These are phyloP conservation scores for Falcaria lacertinaria DNA, from an alignment of 2,888 invertebrate genomes.

Conservation along the genomic window DNA sequence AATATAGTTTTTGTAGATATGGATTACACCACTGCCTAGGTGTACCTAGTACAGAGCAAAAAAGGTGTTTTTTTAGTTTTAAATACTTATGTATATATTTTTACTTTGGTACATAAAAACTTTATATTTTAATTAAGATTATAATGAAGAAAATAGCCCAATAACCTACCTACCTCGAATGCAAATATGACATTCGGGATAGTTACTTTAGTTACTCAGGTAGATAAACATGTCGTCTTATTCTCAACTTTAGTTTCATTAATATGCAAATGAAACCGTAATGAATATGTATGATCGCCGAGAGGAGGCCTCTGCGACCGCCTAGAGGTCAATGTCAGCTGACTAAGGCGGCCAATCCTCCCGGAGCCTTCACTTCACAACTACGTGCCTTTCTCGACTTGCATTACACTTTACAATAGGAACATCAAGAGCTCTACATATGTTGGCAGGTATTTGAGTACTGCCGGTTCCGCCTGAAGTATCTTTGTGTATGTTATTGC, in stretches of 20 bases:
- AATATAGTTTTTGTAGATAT: no score
- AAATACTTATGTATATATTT: no score
- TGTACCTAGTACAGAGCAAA: no score
- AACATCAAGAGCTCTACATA: conserved; percentile 34
- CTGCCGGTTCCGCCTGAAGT: conserved; percentile 51
- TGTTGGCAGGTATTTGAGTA: conserved; percentile 23
- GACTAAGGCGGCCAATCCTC: conserved; percentile 40
- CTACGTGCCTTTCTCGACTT: conserved; percentile 34
- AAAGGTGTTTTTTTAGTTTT: no score
- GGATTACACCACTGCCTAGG: no score
- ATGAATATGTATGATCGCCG: conserved; percentile 58
- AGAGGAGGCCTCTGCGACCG: conserved; percentile 58
- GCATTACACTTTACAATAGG: conserved; percentile 26
- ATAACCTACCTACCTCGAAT: background rate
- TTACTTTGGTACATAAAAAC: no score
- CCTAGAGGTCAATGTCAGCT: conserved; percentile 69
- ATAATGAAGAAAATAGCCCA: background rate
- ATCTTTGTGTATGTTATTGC: conserved; percentile 22
- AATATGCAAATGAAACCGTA: conserved; percentile 58
- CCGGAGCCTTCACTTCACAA: conserved; percentile 33
- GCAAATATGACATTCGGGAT: background rate
- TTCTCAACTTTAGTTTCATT: conserved; percentile 46
- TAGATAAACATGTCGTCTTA: conserved; percentile 33
- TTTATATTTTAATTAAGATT: no score
- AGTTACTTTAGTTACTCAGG: background rate